phyloP scores from a whole-genome alignment of 2,113 vertebrate genomes.

The Fulmarus glacialis region DNA sequence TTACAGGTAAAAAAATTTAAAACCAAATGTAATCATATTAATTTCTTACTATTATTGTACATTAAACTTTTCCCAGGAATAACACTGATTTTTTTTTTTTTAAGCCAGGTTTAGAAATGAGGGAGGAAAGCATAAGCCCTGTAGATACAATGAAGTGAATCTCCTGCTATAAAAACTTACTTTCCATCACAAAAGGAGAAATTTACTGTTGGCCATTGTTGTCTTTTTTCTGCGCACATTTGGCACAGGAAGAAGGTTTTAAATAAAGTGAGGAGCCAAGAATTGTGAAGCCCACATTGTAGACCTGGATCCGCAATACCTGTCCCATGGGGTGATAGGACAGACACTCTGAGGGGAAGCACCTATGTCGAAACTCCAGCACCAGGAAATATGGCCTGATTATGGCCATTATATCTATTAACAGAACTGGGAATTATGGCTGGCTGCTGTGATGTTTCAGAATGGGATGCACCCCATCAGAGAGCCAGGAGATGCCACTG shows the following conservation, averaged over 20 bases:
- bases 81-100: neutral
- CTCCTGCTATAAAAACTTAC: neutral
- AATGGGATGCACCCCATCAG: neutral
- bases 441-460: neutral
- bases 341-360: neutral
- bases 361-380: neutral
- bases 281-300: neutral
- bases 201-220: neutral
- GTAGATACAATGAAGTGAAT: neutral
- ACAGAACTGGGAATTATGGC: neutral
- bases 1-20: neutral
- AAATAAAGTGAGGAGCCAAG: neutral
- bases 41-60: neutral
- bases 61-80: neutral
- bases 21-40: neutral
- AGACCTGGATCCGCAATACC: neutral
- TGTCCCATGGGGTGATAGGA: neutral
- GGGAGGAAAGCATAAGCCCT: neutral
- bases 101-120: neutral
- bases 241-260: neutral
- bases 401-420: neutral
- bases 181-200: neutral
- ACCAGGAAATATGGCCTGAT: neutral
- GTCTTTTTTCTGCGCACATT: neutral
- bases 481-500: neutral